Base-by-base conservation (phyloP, 2,888 invertebrate species). In the Neria commutata region DNA sequence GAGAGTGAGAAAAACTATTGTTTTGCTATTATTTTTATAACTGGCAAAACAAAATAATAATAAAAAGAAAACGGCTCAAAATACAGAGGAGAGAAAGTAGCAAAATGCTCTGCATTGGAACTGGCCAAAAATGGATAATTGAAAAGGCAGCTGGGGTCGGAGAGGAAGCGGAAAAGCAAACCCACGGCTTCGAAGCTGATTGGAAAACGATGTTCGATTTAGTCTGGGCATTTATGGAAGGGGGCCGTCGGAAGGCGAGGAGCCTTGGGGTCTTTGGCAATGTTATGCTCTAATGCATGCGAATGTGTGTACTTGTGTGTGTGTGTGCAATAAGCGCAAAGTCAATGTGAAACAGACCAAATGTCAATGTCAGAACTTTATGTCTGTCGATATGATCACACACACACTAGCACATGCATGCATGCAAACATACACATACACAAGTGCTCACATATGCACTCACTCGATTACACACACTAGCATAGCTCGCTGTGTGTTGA, bases 131-230 rank as follows among this genome's bases (percentile, higher is more conserved):
- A 37, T 5, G 8, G 37, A 37, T 14, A 37, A 14, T 14, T 10
- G n/a, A 6, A 37, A n/a, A 11, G n/a, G 37, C 37, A 37, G 37
- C n/a, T 37, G 16, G 37, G 37, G 16, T 8, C n/a, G 37, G n/a
- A 37, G 6, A n/a, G 14, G 14, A 37, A 37, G n/a, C 14, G 16
- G n/a, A n/a, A 4, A 37, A 37, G 5, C 42, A 42, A 42, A 42
- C 21, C 8, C 42, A 14, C 37, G 4, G 4, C 19, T 2, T 8
- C 17, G 4, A 17, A 19, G 42, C 42, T 69, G 70, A 69, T 69
- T 69, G 69, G 68, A 71, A 69, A 69, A 65, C 65, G 70, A 59
- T 71, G 69, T 69, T 70, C 65, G 69, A 69, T 69, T 55, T n/a
- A n/a, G n/a, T n/a, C n/a, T n/a, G 58, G 58, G 60, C 54, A 51